Conservation (phyloP, 2,888 invertebrate species). For the Apodemia mormo region DNA sequence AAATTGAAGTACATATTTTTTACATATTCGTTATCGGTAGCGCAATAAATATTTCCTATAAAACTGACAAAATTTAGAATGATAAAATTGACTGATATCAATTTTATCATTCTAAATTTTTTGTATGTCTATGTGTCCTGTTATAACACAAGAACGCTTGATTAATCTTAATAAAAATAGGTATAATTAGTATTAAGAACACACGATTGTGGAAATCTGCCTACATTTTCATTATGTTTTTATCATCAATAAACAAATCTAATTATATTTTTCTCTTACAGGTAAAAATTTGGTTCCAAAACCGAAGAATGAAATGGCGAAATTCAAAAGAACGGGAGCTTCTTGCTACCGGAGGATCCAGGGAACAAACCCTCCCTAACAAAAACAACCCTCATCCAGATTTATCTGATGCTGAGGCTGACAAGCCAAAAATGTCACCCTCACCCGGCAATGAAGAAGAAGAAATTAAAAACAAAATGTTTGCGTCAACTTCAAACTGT, state of each 20-base stretch:
- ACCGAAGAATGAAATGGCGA: constrained; percentile 99
- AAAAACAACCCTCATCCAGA: constrained; percentile 98
- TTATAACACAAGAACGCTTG: too few species aligned
- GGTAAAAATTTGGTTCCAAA: constrained; percentile 94
- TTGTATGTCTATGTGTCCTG: too few species aligned
- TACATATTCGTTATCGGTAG: too few species aligned
- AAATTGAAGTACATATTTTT: too few species aligned
- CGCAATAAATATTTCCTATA: too few species aligned
- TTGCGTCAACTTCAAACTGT: constrained; percentile 58
- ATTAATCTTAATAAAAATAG: too few species aligned
- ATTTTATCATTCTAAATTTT: too few species aligned
- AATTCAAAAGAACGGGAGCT: constrained; percentile 98
- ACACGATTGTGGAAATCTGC: too few species aligned
- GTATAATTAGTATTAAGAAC: too few species aligned
- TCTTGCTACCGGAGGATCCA: constrained; percentile 94
- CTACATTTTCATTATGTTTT: too few species aligned
- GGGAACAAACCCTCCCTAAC: constrained; percentile 97
- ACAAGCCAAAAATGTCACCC: constrained; percentile 86
- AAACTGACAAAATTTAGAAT: too few species aligned
- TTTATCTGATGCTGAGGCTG: constrained; percentile 93
- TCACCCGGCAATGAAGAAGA: constrained; percentile 73
- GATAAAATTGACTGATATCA: too few species aligned
- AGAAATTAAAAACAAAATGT: constrained; percentile 60
- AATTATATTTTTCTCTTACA: constrained; percentile 46
- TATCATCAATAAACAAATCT: background rate